phyloP scores from a whole-genome alignment of 2,113 vertebrate species.

The Cynocephalus volans region DNA sequence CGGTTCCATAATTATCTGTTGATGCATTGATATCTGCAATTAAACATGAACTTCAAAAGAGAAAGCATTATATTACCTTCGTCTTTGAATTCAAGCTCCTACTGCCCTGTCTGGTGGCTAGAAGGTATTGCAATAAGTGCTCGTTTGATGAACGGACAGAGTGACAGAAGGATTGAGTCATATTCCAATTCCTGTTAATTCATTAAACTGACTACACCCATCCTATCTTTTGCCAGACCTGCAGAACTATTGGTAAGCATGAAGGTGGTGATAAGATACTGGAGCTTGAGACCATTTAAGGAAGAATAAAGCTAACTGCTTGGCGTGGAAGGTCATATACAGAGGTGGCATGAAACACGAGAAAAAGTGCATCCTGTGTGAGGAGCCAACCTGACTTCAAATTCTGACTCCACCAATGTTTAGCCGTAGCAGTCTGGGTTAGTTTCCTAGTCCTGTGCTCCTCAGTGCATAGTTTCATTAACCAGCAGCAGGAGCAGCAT shows the following conservation, averaged over 20 bases:
- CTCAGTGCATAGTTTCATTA: fast-evolving
- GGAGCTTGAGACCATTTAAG: fast-evolving
- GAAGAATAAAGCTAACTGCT: fast-evolving
- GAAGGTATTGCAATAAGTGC: neutral
- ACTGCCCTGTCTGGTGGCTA: neutral
- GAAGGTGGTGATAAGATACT: too few species aligned
- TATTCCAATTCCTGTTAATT: neutral
- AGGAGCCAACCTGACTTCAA: neutral
- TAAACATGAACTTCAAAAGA: neutral
- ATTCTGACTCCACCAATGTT: neutral
- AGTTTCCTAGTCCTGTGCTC: too few species aligned
- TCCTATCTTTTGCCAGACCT: neutral
- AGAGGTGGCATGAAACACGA: neutral
- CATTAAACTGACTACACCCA: fast-evolving
- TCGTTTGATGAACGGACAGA: neutral
- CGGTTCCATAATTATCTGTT: too few species aligned
- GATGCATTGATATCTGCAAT: too few species aligned
- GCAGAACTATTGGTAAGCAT: neutral
- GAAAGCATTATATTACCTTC: neutral
- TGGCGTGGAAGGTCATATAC: fast-evolving
- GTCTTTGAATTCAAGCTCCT: neutral
- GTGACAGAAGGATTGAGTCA: neutral
- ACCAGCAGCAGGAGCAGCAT: neutral
- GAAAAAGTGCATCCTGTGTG: neutral
- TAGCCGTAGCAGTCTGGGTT: neutral